Base-by-base conservation (phyloP, 92 coral and sea anemone genomes). In the Virgularia gustaviana region DNA sequence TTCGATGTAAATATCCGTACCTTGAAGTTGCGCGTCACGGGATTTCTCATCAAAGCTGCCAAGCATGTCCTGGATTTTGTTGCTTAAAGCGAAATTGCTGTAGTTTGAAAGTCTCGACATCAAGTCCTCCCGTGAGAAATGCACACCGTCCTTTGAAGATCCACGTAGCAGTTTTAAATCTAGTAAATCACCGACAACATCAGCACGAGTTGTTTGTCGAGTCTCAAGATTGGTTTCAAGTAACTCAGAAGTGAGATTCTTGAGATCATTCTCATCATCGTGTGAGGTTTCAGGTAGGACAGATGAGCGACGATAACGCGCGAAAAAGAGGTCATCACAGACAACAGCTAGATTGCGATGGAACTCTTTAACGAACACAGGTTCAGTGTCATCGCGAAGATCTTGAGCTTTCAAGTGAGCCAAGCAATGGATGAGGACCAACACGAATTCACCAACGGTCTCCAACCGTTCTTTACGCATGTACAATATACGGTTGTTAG, bases 321-420 rank as follows among this genome's bases (percentile, higher is more conserved):
- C 90, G 49, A 94, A 94, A 94, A 94, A 94, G 85, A 94, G 79
- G 71, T 94, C 99, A 57, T 94, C 99, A 66, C 99, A 94, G 52
- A 90, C 64, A 23, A 94, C 86, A 1, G 99, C 99, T 55, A 94
- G 78, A 23, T 88, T 85, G 33, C 86, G 99, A 81, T 94, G 99
- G 83, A 94, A 94, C 68, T 94, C 99, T 67, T 94, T 94, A 33
- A 94, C 49, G 77, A 94, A 94, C 61, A 84, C 80, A n/a, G 99
- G 94, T 70, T 88, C 85, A 23, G 96, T 83, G 55, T 94, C 99
- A 78, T 94, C 99, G 20, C 96, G 84, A 33, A 94, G 84, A 43
- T 94, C 96, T 32, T 96, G 88, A n/a, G 88, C 82, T 37, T 96
- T 96, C 73, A 94, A 76, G 81, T 94, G 99, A 27, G 99, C 86